Percentiles rank a stretch among this genome's conserved stretches.
phyloP scores from a whole-genome alignment of 2,888 invertebrate species.

The Ametastegia equiseti region DNA sequence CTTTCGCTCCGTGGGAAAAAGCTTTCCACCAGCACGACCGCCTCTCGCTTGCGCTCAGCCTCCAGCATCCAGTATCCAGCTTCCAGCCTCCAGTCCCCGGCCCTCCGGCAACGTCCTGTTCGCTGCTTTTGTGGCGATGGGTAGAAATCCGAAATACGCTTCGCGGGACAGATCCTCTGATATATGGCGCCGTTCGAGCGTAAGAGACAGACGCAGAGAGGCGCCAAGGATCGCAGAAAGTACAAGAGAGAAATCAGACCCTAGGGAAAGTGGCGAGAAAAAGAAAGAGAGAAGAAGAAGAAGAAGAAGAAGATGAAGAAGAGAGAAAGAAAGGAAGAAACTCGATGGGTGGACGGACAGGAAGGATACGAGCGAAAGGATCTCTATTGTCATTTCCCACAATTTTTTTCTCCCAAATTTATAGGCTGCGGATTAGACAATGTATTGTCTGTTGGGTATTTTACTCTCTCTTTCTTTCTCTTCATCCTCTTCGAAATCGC shows the following conservation, averaged over 20 bases:
- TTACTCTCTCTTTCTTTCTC: not conserved
- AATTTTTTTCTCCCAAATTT: conserved; percentile 43
- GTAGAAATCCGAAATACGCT: conserved; percentile 59
- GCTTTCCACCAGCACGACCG: conserved; percentile 23
- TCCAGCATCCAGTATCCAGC: too few relatives aligned
- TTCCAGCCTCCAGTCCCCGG: too few relatives aligned
- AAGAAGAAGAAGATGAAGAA: conserved; percentile 32
- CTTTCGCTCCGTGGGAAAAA: conserved; percentile 49
- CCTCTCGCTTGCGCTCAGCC: not conserved
- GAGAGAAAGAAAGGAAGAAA: conserved; percentile 42
- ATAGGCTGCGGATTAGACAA: conserved; percentile 46
- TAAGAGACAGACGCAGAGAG: conserved; percentile 35
- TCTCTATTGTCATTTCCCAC: conserved; percentile 48
- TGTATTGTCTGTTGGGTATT: conserved; percentile 34
- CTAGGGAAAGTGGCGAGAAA: not conserved
- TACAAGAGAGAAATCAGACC: conserved; percentile 8
- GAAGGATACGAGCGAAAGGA: conserved; percentile 52
- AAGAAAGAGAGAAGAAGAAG: conserved; percentile 17
- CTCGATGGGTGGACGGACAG: conserved; percentile 32
- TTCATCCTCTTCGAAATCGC: not conserved
- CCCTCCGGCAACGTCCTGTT: conserved; percentile 37
- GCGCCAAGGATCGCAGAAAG: conserved; percentile 9
- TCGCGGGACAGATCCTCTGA: conserved; percentile 59
- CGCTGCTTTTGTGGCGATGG: conserved; percentile 43
- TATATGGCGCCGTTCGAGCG: conserved; percentile 53